A percentile compares a stretch with the other conserved stretches of the same genome.
Evolutionary conservation across 1,140 invertebrate species (phyloP).

Genomic region (Drosophila bipectinata): DNA sequence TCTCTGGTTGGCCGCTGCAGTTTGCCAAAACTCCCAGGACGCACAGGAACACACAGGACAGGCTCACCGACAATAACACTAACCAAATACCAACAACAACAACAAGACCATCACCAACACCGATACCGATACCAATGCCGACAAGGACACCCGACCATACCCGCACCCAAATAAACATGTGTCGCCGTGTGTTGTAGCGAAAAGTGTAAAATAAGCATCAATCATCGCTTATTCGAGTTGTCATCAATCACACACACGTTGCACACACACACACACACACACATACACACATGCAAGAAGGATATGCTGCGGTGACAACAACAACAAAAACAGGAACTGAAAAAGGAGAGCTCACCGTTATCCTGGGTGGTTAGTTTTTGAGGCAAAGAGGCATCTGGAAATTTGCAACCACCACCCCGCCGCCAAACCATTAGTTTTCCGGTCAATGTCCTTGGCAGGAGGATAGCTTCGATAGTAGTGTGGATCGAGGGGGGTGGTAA

Average conservation of each 20-base stretch:
- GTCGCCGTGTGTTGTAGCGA: conserved; percentile 78
- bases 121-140: not conserved
- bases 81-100: not conserved
- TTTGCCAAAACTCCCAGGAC: conserved; percentile 37
- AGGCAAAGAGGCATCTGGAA: conserved; percentile 22
- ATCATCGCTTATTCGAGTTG: conserved; percentile 83
- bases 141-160: conserved; percentile 16
- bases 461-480: not conserved
- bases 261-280: conserved; percentile 58
- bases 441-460: conserved; percentile 33
- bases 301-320: conserved; percentile 58
- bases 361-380: conserved; percentile 44
- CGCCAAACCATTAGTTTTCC: conserved; percentile 5
- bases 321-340: conserved; percentile 37
- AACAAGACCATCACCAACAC: not conserved
- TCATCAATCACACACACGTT: conserved; percentile 80
- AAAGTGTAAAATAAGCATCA: conserved; percentile 83
- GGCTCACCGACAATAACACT: not conserved
- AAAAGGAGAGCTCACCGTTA: conserved; percentile 39
- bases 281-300: not conserved
- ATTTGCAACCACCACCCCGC: conserved; percentile 49
- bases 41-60: conserved; percentile 2
- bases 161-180: conserved; percentile 68
- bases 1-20: conserved; percentile 10
- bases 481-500: not conserved